These are phyloP conservation scores for Bactericera cockerelli DNA, from an alignment of 1,140 invertebrate genomes.

Conservation along the genomic window DNA sequence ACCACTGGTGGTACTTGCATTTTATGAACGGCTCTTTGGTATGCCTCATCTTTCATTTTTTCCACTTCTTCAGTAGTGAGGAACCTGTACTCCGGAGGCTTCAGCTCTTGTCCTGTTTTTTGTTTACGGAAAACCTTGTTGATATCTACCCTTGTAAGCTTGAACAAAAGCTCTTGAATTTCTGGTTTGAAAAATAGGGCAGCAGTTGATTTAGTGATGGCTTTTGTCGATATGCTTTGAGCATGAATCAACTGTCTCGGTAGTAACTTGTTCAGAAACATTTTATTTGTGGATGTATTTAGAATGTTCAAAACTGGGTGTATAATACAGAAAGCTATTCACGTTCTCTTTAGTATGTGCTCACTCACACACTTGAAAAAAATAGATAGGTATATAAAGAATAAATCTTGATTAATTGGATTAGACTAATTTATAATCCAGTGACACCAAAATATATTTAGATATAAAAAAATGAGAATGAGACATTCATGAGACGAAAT, in stretches of 20 bases:
- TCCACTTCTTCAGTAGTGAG: constrained; percentile 67
- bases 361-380: no score
- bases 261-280: not conserved
- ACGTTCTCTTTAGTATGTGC: no score
- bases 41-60: constrained; percentile 36
- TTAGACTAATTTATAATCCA: no score
- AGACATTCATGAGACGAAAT: no score
- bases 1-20: constrained; percentile 85
- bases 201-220: not conserved
- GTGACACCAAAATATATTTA: no score
- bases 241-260: not conserved
- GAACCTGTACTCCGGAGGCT: constrained; percentile 58
- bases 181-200: constrained; percentile 52
- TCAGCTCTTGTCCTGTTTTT: constrained; percentile 37
- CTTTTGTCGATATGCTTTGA: not conserved
- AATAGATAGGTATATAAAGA: no score
- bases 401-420: no score
- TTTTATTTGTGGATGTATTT: no score
- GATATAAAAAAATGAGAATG: no score
- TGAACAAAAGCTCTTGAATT: constrained; percentile 57
- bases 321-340: no score
- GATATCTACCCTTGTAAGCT: constrained; percentile 58
- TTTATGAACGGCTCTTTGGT: constrained; percentile 39
- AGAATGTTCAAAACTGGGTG: no score
- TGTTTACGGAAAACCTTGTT: constrained; percentile 52